Base-by-base conservation (phyloP, 2,888 invertebrate genomes). In the Balanococcus diminutus region DNA sequence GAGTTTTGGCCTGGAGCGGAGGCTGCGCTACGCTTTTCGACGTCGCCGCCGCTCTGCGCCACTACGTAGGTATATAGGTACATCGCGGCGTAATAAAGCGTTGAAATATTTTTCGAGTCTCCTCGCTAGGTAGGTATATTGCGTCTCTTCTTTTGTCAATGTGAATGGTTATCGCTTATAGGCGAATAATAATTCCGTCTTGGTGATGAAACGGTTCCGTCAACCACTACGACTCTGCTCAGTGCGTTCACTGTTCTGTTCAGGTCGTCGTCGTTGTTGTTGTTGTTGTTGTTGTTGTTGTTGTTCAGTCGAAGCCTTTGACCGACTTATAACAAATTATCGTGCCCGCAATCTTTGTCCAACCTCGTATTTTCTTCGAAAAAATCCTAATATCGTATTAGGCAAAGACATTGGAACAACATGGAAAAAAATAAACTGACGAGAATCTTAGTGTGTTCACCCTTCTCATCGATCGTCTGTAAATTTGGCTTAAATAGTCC, bases 1-100 rank as follows among this genome's bases (percentile, higher is more conserved):
- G 82, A 82, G 82, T 42, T 82, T 51, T 82, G 51, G 51, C 72
- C 61, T 25, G 81, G 36, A 81, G 81, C 19, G 22, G 19, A 42
- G 22, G 39, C 16, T 39, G 39, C 39, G 39, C 39, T 46, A 16
- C 46, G 46, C 46, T 46, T 46, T 46, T n/a, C 46, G n/a, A 46
- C n/a, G n/a, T n/a, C n/a, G 46, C 46, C 46, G 14, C 42, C 42
- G 8, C n/a, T n/a, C n/a, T n/a, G 39, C 8, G 11, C 39, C 39
- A 9, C 14, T 14, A 42, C 11, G 11, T n/a, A n/a, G 14, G 42
- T 42, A 42, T 42, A 6, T n/a, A n/a, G n/a, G n/a, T n/a, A n/a
- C n/a, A n/a, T n/a, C n/a, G n/a, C n/a, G n/a, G 14, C 42, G 11
- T 42, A 42, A 42, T 46, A 46, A 46, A 2, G 46, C 46, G 46